These are phyloP conservation scores for Cephus pygmeus DNA, from an alignment of 2,888 invertebrate genomes.

Conservation along the genomic window DNA sequence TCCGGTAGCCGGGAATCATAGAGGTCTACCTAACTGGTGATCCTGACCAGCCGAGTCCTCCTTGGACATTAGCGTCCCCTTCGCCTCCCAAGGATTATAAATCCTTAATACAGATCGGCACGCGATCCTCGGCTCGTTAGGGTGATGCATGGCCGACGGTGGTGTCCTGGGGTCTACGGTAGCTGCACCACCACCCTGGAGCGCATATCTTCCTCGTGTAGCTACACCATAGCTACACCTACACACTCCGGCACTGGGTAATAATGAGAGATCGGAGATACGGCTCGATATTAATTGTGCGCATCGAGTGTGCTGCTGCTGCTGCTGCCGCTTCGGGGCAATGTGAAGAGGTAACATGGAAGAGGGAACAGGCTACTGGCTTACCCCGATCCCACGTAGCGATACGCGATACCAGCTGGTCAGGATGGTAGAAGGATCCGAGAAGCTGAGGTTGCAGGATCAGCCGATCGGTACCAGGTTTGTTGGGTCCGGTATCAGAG, in stretches of 20 bases:
- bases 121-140: slow-evolving; percentile 65
- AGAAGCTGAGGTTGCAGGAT: slow-evolving; percentile 1
- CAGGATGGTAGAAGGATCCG: too few species aligned
- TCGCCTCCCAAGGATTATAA: slow-evolving; percentile 57
- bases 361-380: slow-evolving; percentile 46
- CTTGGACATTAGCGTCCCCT: background rate
- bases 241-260: slow-evolving; percentile 49
- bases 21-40: too few species aligned
- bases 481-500: too few species aligned
- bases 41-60: too few species aligned
- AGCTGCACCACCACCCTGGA: slow-evolving; percentile 51
- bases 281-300: slow-evolving; percentile 63
- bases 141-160: slow-evolving; percentile 61
- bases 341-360: slow-evolving; percentile 25
- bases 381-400: slow-evolving; percentile 56
- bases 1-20: too few species aligned
- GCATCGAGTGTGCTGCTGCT: slow-evolving; percentile 52
- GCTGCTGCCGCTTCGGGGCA: slow-evolving; percentile 22
- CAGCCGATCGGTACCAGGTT: too few species aligned
- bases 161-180: slow-evolving; percentile 63
- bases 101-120: slow-evolving; percentile 66
- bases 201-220: slow-evolving; percentile 35
- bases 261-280: slow-evolving; percentile 66
- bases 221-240: slow-evolving; percentile 40
- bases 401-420: slow-evolving; percentile 26